Base-by-base conservation (phyloP, 2,113 vertebrate species). In the Brachionichthys hirsutus region DNA sequence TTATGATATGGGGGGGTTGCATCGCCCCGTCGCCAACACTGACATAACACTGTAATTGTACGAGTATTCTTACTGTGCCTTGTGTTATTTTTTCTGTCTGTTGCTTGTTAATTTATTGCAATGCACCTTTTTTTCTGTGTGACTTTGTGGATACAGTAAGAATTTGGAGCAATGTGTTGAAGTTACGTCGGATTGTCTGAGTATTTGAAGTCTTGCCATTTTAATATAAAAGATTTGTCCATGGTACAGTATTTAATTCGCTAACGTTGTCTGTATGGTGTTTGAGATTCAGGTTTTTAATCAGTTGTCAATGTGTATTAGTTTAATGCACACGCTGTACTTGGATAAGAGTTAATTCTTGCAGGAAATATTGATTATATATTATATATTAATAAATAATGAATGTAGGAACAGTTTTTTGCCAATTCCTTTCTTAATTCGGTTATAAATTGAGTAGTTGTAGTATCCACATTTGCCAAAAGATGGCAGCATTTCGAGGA, bases 111-210 rank as follows among this genome's bases (percentile, higher is more conserved):
- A 17, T 22, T 60, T 57, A 13, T 22, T 57, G 36, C 12, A 9
- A 15, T 49, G 15, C 38, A 54, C 48, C 35, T 56, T 55, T 16
- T 48, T 13, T 60, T 48, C 12, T 52, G 17, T 45, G 35, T 34
- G 14, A 4, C 15, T 30, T n/a, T 54, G 38, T 78, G 54, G 77
- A 81, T 74, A 75, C 74, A 67, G 13, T 30, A 49, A 40, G 12
- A 52, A 16, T 38, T 22, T 12, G 34, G 48, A 73, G 68, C 68
- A 67, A 56, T 78, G 46, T 56, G 13, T 19, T 54, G 24, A 30
- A 6, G 24, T 30, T 30, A 2, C 52, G 12, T 50, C 10, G 8
- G 12, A 18, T 48, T 53, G 12, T 44, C 9, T 54, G 19, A 55
- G 14, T n/a, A 46, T 58, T n/a, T 13, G 53, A 35, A 11, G 30